Conservation (phyloP, 2,797 vertebrate species). For the Artibeus lituratus region DNA sequence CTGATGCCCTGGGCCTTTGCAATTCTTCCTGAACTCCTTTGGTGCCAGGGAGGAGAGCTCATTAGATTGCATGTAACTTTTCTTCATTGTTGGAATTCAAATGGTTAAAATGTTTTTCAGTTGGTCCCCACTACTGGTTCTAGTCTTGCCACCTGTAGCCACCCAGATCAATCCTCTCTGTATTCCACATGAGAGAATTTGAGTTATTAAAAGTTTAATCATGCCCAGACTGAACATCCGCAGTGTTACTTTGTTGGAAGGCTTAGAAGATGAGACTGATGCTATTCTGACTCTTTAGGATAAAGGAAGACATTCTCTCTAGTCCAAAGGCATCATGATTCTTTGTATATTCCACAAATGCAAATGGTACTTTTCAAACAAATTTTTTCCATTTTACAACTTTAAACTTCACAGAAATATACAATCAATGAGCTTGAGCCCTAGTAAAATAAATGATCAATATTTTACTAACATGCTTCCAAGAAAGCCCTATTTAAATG, state of each 20-base stretch:
- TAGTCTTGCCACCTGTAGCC: background rate
- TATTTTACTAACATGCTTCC: conserved; percentile 23
- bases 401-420: background rate
- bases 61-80: background rate
- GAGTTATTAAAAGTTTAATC: background rate
- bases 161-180: background rate
- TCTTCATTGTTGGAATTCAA: background rate
- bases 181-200: background rate
- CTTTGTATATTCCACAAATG: background rate
- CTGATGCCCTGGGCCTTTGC: background rate
- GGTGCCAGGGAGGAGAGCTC: background rate
- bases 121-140: background rate
- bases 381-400: background rate
- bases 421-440: background rate
- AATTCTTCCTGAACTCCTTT: background rate
- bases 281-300: background rate
- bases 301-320: background rate
- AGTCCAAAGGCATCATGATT: background rate
- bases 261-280: background rate
- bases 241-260: background rate
- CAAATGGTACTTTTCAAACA: conserved; percentile 9
- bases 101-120: background rate
- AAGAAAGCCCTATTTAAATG: conserved; percentile 32
- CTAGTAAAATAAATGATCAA: conserved; percentile 32
- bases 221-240: background rate